A percentile compares a stretch with the other conserved stretches of the same genome.
Evolutionary conservation across 2,888 invertebrate species (phyloP).

Genomic region (Megalurothrips usitatus): DNA sequence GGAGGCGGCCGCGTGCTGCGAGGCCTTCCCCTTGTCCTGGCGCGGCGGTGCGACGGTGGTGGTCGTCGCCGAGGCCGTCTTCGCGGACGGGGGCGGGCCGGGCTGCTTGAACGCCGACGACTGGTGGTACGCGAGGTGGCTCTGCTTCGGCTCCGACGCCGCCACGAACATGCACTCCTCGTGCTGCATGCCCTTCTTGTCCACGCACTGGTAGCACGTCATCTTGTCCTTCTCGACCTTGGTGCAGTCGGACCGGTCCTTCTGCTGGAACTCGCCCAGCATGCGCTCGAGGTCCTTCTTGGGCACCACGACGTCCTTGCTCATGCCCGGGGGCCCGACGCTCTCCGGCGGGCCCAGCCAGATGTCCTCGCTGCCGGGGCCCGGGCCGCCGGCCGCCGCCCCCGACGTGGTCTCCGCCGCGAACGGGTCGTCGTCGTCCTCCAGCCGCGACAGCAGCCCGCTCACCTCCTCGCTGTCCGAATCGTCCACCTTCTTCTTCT

Average conservation of each 20-base stretch:
- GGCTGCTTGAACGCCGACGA: conserved; percentile 26
- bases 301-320: conserved; percentile 53
- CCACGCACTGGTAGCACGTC: conserved; percentile 70
- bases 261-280: conserved; percentile 66
- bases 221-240: conserved; percentile 67
- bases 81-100: conserved; percentile 33
- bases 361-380: background rate
- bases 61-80: conserved; percentile 19
- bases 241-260: conserved; percentile 65
- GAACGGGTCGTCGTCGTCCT: conserved; percentile 22
- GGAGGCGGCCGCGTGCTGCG: conserved; percentile 45
- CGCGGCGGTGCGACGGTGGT: conserved; percentile 38
- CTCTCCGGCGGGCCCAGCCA: conserved; percentile 15
- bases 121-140: conserved; percentile 61
- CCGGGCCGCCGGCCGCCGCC: background rate
- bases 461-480: conserved; percentile 9
- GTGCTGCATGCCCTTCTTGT: conserved; percentile 63
- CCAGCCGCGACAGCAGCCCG: conserved; percentile 7
- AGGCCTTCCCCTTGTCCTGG: conserved; percentile 40
- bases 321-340: conserved; percentile 38
- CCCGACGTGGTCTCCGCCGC: conserved; percentile 4
- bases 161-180: conserved; percentile 76
- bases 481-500: conserved; percentile 27
- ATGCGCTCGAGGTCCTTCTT: conserved; percentile 66
- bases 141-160: conserved; percentile 60